These are phyloP conservation scores for Psephotus haematonotus DNA, from an alignment of 2,113 vertebrate species.

Conservation along the genomic window DNA sequence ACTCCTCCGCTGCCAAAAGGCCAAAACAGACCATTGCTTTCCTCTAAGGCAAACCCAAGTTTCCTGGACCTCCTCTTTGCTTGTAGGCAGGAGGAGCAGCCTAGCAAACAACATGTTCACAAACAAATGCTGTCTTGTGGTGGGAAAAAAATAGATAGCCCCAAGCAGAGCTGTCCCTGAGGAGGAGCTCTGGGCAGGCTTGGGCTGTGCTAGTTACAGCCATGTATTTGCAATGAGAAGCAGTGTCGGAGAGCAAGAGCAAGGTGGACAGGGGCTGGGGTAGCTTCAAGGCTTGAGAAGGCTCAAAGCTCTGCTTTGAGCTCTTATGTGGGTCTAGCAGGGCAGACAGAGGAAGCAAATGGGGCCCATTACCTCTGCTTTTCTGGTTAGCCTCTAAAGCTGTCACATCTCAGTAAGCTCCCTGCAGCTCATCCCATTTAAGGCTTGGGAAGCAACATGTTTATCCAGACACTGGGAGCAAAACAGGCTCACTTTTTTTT, in stretches of 20 bases:
- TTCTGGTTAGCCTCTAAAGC: background rate
- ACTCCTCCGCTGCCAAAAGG: background rate
- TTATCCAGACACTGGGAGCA: slow-evolving; percentile 26
- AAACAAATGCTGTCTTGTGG: background rate
- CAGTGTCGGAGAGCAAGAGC: background rate
- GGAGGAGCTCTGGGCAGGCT: background rate
- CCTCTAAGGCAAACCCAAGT: background rate
- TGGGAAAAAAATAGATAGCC: background rate
- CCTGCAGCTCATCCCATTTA: background rate
- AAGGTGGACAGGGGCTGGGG: background rate
- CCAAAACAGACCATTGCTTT: background rate
- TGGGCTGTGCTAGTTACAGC: background rate
- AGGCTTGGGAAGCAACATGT: background rate
- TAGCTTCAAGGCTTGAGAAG: background rate
- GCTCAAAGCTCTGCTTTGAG: background rate
- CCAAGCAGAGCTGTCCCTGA: slow-evolving; percentile 16
- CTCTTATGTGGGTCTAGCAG: background rate
- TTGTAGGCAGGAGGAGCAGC: background rate
- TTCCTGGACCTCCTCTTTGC: background rate
- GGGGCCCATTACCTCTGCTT: background rate
- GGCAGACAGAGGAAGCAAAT: background rate
- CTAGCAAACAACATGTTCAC: background rate
- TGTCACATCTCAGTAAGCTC: background rate
- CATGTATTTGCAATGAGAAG: background rate
- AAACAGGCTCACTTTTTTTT: background rate